Evolutionary conservation across 2,888 invertebrate genomes (phyloP), one percentile per base, ranked within the genome.

Genomic region (Aromia moschata): DNA sequence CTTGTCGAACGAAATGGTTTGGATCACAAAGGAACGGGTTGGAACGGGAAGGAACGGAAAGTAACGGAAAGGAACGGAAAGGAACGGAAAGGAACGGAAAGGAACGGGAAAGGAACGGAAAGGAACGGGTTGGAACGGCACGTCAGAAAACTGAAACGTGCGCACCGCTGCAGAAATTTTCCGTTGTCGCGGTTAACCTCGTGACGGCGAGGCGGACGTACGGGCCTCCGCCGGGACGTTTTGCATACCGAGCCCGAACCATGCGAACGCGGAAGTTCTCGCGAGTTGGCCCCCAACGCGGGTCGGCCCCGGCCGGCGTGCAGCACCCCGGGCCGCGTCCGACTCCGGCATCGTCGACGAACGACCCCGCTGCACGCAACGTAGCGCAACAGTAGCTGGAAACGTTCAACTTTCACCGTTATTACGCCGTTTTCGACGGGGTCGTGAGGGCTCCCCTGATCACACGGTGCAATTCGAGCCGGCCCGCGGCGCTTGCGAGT

Each of bases 401-500:
- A 40, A 51, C 51, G 51, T 51, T 45, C 60, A 31, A 37, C 57
- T 61, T 61, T 58, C 57, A 61, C 61, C 61, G 57, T 61, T 61
- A 61, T 61, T 61, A 61, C 44, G n/a, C n/a, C n/a, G 55, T 54
- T 59, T 59, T 59, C 49, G 55, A 53, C 54, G 45, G 16, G 30
- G 51, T 58, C 58, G 58, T 58, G 58, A 58, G 58, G 58, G 58
- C 58, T 58, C 44, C n/a, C 58, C 44, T 52, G 59, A 59, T 59
- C 59, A 59, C 59, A 59, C 59, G 59, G 59, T 59, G 54, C 54
- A 59, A 59, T 59, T 59, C 55, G 20, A 55, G 47, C 47, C n/a
- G n/a, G 55, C 31, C 31, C 45, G 33, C 33, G 37, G 37, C 38
- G 38, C 31, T 49, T 43, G 20, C 18, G 43, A 57, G 44, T 57